Evolutionary conservation across 1,140 invertebrate species (phyloP).

Genomic region (Magallana ariakensis): DNA sequence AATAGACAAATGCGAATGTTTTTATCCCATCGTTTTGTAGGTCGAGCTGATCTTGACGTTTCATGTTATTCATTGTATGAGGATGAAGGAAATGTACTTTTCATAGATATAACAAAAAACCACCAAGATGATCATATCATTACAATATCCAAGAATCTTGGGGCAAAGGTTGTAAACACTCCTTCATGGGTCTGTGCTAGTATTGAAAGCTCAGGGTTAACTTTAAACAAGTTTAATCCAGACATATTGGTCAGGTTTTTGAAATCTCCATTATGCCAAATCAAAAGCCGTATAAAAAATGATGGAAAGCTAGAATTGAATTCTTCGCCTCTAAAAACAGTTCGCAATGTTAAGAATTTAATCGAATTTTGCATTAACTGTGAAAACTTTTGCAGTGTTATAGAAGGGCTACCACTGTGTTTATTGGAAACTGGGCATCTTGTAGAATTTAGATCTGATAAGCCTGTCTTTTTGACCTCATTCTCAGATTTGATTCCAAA

Average conservation of each 20-base stretch:
- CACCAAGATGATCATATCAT: neutral
- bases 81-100: neutral
- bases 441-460: neutral
- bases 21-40: neutral
- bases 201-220: neutral
- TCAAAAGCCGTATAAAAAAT: neutral
- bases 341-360: neutral
- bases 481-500: neutral
- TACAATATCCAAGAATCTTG: neutral
- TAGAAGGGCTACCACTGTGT: constrained; percentile 21
- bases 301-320: neutral
- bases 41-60: neutral
- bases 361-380: neutral
- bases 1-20: neutral
- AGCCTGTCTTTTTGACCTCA: neutral
- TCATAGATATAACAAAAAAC: neutral
- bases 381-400: neutral
- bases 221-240: neutral
- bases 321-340: neutral
- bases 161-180: neutral
- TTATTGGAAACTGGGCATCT: neutral
- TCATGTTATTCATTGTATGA: neutral
- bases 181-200: neutral
- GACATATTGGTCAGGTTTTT: neutral
- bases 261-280: neutral